Evolutionary conservation across 2,888 invertebrate species (phyloP), one percentile per base, ranked within the genome.

Genomic region (Caenorhabditis plicata): DNA sequence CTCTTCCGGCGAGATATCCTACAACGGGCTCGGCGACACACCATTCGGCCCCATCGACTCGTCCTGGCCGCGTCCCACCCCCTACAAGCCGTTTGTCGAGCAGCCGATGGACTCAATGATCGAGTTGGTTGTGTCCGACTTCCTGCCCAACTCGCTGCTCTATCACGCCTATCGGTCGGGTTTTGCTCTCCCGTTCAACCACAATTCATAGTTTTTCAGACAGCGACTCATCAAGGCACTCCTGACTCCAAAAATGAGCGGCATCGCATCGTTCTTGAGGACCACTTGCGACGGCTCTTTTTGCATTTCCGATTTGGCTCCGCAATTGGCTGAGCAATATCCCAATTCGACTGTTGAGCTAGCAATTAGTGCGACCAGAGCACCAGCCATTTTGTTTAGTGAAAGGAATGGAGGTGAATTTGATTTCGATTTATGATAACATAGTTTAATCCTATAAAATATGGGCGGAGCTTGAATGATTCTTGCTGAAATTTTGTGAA

Each of bases 131-230:
- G 72, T 75, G 7, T 74, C 76, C 1, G 78, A 78, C 33, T 78
- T 72, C 49, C 56, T 75, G 13, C 66, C 75, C 7, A 78, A 78
- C 38, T 78, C 78, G 1, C 53, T 78, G 23, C 65, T 78, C n/a
- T 78, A 78, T 51, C 78, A 78, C 38, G 75, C 78, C 17, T 78
- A 73, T 51, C 64, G 61, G 73, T 72, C 27, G 47, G 61, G 39
- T 23, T 17, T 23, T 9, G 23, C 22, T 32, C 5, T n/a, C 43
- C 20, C 32, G 20, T 2, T n/a, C 19, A 20, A 41, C 7, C n/a
- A 27, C 20, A 19, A 32, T 36, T 22, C n/a, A 20, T 35, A n/a
- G n/a, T 9, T 15, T 49, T 68, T 1, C 53, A 72, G 71, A 20
- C 65, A 70, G 36, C 57, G 66, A 9, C 57, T 64, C 26, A 65